These are phyloP conservation scores for Arizona elegans DNA, from an alignment of 2,113 vertebrate species.

Conservation along the genomic window DNA sequence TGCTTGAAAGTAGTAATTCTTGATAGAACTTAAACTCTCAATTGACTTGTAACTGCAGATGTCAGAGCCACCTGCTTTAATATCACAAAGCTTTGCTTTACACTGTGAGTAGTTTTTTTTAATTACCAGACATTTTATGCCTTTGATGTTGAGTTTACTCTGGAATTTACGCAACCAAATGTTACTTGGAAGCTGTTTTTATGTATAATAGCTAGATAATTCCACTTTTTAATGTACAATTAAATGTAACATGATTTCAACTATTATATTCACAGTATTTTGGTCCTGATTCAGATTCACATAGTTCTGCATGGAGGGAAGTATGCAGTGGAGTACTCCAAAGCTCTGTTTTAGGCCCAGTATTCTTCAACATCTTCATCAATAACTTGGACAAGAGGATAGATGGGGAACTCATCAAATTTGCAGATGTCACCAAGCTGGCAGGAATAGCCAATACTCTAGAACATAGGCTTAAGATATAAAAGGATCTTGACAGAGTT, in stretches of 20 bases:
- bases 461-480: too few relatives aligned
- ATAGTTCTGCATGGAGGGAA: too few relatives aligned
- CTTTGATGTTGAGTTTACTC: conserved; percentile 32
- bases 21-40: conserved; percentile 60
- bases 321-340: too few relatives aligned
- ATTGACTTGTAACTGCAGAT: conserved; percentile 67
- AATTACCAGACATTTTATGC: conserved; percentile 40
- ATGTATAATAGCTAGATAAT: conserved; percentile 5
- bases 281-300: accelerated
- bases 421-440: too few relatives aligned
- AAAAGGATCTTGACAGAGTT: too few relatives aligned
- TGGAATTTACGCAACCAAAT: conserved; percentile 35
- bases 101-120: conserved; percentile 51
- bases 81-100: conserved; percentile 56
- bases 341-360: too few relatives aligned
- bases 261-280: not conserved
- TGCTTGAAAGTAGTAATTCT: conserved; percentile 66
- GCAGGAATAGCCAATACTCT: too few relatives aligned
- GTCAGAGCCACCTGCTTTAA: conserved; percentile 60
- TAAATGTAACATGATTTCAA: not conserved
- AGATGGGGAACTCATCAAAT: too few relatives aligned
- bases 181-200: conserved; percentile 3
- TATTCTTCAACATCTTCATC: too few relatives aligned
- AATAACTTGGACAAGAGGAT: too few relatives aligned
- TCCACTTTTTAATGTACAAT: not conserved